A percentile compares a stretch with the other conserved stretches of the same genome.
Evolutionary conservation across 53 echinoderm and acorn worm genomes (phyloP).

Genomic region (Apostichopus leukothele): DNA sequence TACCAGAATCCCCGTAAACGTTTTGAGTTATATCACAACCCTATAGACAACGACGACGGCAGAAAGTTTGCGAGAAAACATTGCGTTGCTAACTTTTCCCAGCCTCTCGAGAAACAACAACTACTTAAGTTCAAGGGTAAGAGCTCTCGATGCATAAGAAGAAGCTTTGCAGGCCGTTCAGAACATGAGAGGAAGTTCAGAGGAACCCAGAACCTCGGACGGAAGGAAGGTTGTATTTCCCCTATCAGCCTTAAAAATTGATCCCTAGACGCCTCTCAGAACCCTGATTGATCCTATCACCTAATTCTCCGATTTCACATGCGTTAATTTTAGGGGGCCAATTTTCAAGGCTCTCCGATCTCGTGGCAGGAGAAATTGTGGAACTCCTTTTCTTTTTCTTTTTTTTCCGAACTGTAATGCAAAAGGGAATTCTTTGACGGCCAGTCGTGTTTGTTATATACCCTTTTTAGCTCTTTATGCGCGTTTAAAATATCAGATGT

Average conservation of each 20-base stretch:
- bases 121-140: conserved; percentile 6
- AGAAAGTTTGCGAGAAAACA: neutral
- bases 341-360: neutral
- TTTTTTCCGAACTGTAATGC: too few species aligned
- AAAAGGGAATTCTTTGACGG: too few species aligned
- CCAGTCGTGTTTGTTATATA: too few species aligned
- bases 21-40: too few species aligned
- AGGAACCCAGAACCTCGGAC: neutral
- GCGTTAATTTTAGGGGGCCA: conserved; percentile 30
- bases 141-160: neutral
- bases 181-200: neutral
- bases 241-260: neutral
- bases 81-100: neutral
- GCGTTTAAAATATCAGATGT: too few species aligned
- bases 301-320: conserved; percentile 12
- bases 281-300: conserved; percentile 29
- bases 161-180: neutral
- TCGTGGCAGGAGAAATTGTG: too few species aligned
- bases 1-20: too few species aligned
- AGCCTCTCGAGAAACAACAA: neutral
- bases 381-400: too few species aligned
- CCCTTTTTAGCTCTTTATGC: too few species aligned
- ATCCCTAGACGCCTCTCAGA: neutral
- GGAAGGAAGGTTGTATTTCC: neutral
- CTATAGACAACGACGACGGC: neutral